phyloP scores from a whole-genome alignment of 2,797 vertebrate genomes.

The Hypotaenidia philippensis region DNA sequence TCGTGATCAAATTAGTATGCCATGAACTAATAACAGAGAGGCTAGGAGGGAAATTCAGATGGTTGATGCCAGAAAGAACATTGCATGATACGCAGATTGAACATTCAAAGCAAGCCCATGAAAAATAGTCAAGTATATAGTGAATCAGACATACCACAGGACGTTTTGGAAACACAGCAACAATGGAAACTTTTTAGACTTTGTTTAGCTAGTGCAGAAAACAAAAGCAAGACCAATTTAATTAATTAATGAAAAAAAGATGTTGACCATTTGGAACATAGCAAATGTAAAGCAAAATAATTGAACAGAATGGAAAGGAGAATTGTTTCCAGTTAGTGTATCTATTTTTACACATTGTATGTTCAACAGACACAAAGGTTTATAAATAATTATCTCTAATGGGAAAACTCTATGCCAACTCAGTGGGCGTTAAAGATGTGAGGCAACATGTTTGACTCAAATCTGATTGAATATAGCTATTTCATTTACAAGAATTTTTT shows the following conservation, averaged over 20 bases:
- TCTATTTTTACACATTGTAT: slow-evolving; percentile 65
- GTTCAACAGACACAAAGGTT: slow-evolving; percentile 39
- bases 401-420: slow-evolving; percentile 46
- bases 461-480: neutral
- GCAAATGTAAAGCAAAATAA: slow-evolving; percentile 60
- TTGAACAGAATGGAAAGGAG: slow-evolving; percentile 58
- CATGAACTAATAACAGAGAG: neutral
- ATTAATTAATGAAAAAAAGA: slow-evolving; percentile 80
- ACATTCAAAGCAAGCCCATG: neutral
- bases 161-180: slow-evolving; percentile 77
- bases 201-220: slow-evolving; percentile 74
- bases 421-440: slow-evolving; percentile 25
- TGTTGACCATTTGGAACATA: slow-evolving; percentile 59
- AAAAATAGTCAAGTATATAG: slow-evolving; percentile 49
- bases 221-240: slow-evolving; percentile 75
- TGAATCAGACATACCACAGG: slow-evolving; percentile 36
- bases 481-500: slow-evolving; percentile 62
- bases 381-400: slow-evolving; percentile 56
- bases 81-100: neutral
- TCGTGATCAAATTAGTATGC: slow-evolving; percentile 11
- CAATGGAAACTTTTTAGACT: slow-evolving; percentile 72
- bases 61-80: slow-evolving; percentile 15
- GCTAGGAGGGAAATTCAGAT: neutral
- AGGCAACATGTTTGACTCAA: slow-evolving; percentile 3
- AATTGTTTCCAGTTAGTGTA: slow-evolving; percentile 62